Conservation (phyloP, 2,113 vertebrate species). For the Oncorhynchus gorbuscha region DNA sequence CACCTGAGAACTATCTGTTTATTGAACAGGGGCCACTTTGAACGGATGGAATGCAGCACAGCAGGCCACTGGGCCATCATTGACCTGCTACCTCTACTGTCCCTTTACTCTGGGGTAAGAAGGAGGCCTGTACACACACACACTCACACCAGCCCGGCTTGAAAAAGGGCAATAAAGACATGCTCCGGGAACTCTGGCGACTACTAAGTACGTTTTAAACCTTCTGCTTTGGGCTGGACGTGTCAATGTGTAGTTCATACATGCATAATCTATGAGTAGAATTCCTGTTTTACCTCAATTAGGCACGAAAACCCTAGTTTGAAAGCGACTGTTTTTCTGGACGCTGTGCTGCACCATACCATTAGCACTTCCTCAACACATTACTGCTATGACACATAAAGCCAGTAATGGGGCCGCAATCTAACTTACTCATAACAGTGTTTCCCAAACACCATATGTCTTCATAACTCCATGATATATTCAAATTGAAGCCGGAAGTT, state of each 20-base stretch:
- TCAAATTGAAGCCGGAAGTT: too few relatives aligned
- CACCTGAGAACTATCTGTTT: slow-evolving; percentile 44
- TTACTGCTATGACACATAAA: slow-evolving; percentile 9
- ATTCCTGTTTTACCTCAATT: too few relatives aligned
- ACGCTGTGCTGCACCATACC: not conserved
- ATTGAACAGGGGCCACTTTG: slow-evolving; percentile 32
- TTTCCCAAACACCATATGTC: too few relatives aligned
- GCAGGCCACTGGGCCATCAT: slow-evolving; percentile 27
- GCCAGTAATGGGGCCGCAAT: slow-evolving; percentile 9
- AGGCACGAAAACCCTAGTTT: too few relatives aligned
- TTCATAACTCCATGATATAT: too few relatives aligned
- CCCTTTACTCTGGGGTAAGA: slow-evolving; percentile 39
- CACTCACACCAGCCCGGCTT: not conserved
- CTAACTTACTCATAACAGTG: not conserved
- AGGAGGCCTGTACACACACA: slow-evolving; percentile 1
- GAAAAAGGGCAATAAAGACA: not conserved
- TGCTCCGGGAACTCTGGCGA: too few relatives aligned
- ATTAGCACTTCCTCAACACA: slow-evolving; percentile 19
- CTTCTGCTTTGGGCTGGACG: too few relatives aligned
- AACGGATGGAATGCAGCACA: slow-evolving; percentile 33
- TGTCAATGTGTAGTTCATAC: too few relatives aligned
- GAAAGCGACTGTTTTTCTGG: too few relatives aligned
- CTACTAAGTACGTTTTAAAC: too few relatives aligned
- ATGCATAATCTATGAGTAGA: too few relatives aligned
- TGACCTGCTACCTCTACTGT: slow-evolving; percentile 3